phyloP scores from a whole-genome alignment of 2,113 vertebrate genomes.

The Ia io region DNA sequence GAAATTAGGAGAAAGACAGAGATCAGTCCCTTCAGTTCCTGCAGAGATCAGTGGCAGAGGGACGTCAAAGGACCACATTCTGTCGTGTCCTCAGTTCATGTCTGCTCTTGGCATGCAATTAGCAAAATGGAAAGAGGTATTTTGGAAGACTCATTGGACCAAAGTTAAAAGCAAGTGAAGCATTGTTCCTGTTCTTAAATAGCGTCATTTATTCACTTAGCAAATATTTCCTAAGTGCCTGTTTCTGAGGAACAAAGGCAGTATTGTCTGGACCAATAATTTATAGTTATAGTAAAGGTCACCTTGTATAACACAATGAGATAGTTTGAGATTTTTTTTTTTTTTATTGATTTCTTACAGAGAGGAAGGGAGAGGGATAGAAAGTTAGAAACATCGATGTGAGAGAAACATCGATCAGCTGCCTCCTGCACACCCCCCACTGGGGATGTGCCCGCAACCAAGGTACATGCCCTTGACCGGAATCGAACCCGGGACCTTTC shows the following conservation, averaged over 20 bases:
- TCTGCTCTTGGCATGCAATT: not conserved
- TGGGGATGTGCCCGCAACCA: too few relatives aligned
- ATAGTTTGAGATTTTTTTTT: not conserved
- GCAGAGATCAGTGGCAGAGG: not conserved
- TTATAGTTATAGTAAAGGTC: not conserved
- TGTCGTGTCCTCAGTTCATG: not conserved
- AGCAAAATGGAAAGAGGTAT: not conserved
- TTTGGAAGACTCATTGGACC: not conserved
- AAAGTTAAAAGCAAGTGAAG: not conserved
- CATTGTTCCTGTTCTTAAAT: not conserved
- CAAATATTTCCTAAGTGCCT: not conserved
- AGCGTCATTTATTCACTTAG: not conserved
- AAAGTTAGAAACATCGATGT: too few relatives aligned
- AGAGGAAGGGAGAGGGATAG: too few relatives aligned
- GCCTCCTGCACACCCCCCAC: too few relatives aligned
- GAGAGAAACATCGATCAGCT: too few relatives aligned
- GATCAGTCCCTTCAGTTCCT: not conserved
- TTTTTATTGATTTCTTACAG: too few relatives aligned
- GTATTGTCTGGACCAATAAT: not conserved
- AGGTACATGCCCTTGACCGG: too few relatives aligned
- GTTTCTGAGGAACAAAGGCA: not conserved
- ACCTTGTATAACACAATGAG: not conserved
- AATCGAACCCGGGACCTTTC: too few relatives aligned
- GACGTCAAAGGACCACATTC: not conserved
- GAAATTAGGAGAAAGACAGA: not conserved